These are phyloP conservation scores for Ganaspis brasiliensis DNA, from an alignment of 2,888 invertebrate genomes.

Conservation along the genomic window DNA sequence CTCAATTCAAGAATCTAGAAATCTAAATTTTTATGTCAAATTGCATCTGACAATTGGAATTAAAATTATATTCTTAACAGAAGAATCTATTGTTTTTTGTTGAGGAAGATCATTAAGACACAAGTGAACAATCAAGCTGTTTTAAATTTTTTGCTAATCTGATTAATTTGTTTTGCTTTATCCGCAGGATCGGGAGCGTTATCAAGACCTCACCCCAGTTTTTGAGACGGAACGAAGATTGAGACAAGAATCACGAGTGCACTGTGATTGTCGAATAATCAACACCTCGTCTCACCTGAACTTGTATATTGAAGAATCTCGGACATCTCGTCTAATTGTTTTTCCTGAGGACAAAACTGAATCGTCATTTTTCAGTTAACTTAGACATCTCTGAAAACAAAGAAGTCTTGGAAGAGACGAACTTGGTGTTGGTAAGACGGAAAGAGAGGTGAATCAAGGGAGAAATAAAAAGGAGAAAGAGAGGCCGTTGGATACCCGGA, in stretches of 20 bases:
- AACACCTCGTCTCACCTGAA: slow-evolving; percentile 32
- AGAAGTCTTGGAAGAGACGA: slow-evolving; percentile 27
- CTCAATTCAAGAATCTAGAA: no score
- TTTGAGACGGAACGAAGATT: slow-evolving; percentile 28
- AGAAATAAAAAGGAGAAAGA: slow-evolving; percentile 31
- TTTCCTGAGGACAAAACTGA: slow-evolving; percentile 10
- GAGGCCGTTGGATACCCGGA: slow-evolving; percentile 30
- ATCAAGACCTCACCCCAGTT: slow-evolving; percentile 8
- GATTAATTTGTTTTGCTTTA: slow-evolving; percentile 26
- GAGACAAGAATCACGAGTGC: slow-evolving; percentile 35
- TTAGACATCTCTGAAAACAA: slow-evolving; percentile 33
- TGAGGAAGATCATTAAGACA: neutral
- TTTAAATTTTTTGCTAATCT: neutral
- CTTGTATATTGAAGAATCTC: slow-evolving; percentile 25
- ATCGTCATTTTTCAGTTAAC: slow-evolving; percentile 16
- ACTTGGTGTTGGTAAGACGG: slow-evolving; percentile 10
- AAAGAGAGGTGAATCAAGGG: slow-evolving; percentile 14
- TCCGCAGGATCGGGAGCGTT: slow-evolving; percentile 27
- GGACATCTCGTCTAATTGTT: slow-evolving; percentile 17
- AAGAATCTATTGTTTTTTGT: no score
- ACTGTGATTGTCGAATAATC: slow-evolving; percentile 35
- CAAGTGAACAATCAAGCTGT: neutral
- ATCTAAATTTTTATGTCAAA: neutral
- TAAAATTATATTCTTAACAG: no score
- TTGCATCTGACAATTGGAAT: no score